These are phyloP conservation scores for Semibalanus balanoides DNA, from an alignment of 1,140 invertebrate genomes.

Conservation along the genomic window DNA sequence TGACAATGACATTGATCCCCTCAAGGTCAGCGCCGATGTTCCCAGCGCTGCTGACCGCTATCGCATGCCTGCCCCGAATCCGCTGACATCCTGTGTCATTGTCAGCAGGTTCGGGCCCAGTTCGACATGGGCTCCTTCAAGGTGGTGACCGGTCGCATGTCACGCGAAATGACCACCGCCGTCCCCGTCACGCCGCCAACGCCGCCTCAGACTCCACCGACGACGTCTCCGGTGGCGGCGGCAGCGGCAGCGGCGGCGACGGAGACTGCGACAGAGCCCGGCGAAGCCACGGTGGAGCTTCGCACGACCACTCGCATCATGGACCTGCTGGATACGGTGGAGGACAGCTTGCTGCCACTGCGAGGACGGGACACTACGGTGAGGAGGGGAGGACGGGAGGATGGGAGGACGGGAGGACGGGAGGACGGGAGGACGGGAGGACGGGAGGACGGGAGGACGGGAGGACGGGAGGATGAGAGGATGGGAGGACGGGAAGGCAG, in stretches of 20 bases:
- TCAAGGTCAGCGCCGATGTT: too few species aligned
- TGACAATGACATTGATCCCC: too few species aligned
- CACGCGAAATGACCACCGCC: neutral
- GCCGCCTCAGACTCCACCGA: neutral
- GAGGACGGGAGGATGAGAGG: neutral
- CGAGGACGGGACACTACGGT: neutral
- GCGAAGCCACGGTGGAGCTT: neutral
- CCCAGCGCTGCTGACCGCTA: too few species aligned
- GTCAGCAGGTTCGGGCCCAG: neutral
- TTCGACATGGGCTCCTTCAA: neutral
- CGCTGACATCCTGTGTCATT: neutral
- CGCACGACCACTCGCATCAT: neutral
- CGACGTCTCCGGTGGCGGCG: too few species aligned
- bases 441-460: neutral
- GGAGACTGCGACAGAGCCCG: neutral
- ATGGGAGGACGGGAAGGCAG: neutral
- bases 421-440: too few species aligned
- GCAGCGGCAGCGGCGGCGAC: too few species aligned
- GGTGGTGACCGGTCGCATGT: neutral
- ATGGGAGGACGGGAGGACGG: neutral
- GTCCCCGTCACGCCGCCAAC: too few species aligned
- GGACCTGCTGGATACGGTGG: neutral
- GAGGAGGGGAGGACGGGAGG: neutral
- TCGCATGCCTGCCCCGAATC: neutral
- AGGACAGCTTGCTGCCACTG: neutral